Evolutionary conservation across 92 coral and sea anemone species (phyloP), one percentile per base, ranked within the genome.

Genomic region (Desmophyllum pertusum): DNA sequence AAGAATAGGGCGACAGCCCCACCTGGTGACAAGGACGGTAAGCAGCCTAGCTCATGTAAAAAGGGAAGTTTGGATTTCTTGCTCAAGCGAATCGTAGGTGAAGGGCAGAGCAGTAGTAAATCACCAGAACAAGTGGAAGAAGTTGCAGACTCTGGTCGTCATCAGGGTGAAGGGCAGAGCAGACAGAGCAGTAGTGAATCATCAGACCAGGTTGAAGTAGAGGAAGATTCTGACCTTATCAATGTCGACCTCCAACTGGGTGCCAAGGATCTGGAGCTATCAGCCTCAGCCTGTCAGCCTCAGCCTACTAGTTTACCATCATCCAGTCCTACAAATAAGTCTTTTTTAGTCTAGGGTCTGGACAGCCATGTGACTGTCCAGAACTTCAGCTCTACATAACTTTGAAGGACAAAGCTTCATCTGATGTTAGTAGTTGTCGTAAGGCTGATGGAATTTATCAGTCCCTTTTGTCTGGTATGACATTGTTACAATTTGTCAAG

Each of bases 321-420:
- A 39, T 68, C 57, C 1, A 43, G 21, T 27, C 37, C 3, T 6
- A n/a, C 76, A 71, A 9, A 42, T 41, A 38, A 37, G 46, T 67
- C 83, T 85, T 76, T 76, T 66, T 66, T 85, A 76, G n/a, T 10
- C 37, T 67, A 45, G 36, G 53, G 25, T 33, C 77, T 84, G 88
- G 88, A 66, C 88, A 84, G 88, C 25, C 83, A 62, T 3, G 23
- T 46, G 88, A 84, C 88, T 84, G 83, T 84, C 83, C 88, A 59
- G 75, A 59, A 65, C 67, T 84, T 27, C 23, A 35, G 9, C 4
- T 30, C 5, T 84, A 85, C 36, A 29, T 85, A 2, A 62, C 71
- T 29, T 33, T 76, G 46, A 85, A 85, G 40, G 43, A 76, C 6
- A 46, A 77, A 77, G 45, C 57, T 4, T 29, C 37, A 3, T 48